phyloP scores from a whole-genome alignment of 1,140 invertebrate genomes.

The Scaptomyza graminum region DNA sequence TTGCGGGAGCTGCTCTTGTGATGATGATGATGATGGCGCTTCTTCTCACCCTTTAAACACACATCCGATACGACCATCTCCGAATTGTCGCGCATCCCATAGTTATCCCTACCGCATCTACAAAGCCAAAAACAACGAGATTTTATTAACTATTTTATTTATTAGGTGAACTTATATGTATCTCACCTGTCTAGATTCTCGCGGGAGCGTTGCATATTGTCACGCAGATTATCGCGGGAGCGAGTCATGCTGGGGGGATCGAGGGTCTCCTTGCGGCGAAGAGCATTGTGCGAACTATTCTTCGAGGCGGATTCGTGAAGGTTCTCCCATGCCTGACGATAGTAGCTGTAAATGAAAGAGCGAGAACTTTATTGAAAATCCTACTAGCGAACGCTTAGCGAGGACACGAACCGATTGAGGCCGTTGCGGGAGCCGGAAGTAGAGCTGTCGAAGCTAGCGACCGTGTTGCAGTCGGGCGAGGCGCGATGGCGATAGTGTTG shows the following conservation, averaged over 20 bases:
- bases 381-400: neutral
- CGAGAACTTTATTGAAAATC: conserved; percentile 2
- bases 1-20: conserved; percentile 85
- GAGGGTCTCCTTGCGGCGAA: conserved; percentile 88
- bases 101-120: conserved; percentile 84
- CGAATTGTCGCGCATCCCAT: conserved; percentile 90
- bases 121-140: neutral
- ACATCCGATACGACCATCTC: conserved; percentile 92
- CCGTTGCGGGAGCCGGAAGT: conserved; percentile 92
- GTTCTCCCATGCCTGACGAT: conserved; percentile 96
- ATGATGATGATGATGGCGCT: conserved; percentile 92
- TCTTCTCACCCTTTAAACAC: conserved; percentile 87
- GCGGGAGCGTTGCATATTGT: conserved; percentile 83
- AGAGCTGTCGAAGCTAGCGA: conserved; percentile 93
- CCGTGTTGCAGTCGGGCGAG: conserved; percentile 94
- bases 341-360: conserved; percentile 85
- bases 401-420: conserved; percentile 87
- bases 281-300: conserved; percentile 84
- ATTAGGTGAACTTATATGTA: neutral
- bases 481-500: conserved; percentile 93
- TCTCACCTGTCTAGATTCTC: conserved; percentile 84
- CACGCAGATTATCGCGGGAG: conserved; percentile 83
- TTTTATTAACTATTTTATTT: neutral
- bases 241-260: conserved; percentile 86
- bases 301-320: conserved; percentile 91